Percentiles rank a stretch among this genome's conserved stretches.
Conservation (phyloP, 2,888 invertebrate species). For the Nymphalis c-album region DNA sequence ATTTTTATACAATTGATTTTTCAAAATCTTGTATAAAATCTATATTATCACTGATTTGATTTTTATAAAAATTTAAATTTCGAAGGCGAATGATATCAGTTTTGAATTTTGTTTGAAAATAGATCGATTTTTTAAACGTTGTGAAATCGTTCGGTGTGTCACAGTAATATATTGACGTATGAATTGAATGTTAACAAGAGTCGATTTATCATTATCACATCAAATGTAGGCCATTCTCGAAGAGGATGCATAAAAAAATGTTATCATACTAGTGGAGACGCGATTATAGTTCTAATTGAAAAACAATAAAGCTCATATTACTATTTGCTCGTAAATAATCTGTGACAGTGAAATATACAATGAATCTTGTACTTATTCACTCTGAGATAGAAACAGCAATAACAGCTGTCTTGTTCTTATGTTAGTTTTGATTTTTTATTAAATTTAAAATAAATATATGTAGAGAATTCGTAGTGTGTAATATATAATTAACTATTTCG, state of each 20-base stretch:
- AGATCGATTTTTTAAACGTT: background rate
- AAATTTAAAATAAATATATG: background rate
- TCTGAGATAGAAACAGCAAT: too few relatives aligned
- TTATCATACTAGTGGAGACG: background rate
- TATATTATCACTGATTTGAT: too few relatives aligned
- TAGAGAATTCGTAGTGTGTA: too few relatives aligned
- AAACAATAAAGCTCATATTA: background rate
- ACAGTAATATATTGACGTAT: background rate
- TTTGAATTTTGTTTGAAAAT: background rate
- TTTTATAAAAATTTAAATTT: constrained; percentile 6
- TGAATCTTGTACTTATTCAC: constrained; percentile 4
- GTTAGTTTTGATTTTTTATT: background rate
- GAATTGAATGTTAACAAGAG: constrained; percentile 9
- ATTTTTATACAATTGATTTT: too few relatives aligned
- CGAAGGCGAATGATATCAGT: background rate
- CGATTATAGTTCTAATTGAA: background rate
- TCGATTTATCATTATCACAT: constrained; percentile 22
- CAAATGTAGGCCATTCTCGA: constrained; percentile 19
- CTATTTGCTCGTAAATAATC: background rate
- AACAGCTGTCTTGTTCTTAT: background rate
- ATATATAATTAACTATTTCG: too few relatives aligned
- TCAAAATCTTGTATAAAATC: too few relatives aligned
- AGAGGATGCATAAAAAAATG: constrained; percentile 18
- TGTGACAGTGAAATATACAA: constrained; percentile 3
- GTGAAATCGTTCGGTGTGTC: background rate